phyloP scores from a whole-genome alignment of 2,888 invertebrate species.

The Trachelus troglodyta region DNA sequence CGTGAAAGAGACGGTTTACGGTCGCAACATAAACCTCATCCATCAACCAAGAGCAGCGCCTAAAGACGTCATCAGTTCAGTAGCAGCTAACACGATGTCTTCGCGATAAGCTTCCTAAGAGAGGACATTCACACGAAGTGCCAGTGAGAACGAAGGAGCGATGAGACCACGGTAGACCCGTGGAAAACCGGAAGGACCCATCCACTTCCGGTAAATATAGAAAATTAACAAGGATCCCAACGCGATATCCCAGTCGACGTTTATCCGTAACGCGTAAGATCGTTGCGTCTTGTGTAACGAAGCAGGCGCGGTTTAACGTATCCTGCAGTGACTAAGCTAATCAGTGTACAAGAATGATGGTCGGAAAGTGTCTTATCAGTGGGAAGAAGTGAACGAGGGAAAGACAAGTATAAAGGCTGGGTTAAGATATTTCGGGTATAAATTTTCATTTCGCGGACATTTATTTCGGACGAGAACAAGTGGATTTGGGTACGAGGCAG shows the following conservation, averaged over 20 bases:
- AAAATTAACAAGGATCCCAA: neutral
- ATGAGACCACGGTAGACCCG: neutral
- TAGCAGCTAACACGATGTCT: slow-evolving; percentile 43
- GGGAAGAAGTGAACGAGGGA: neutral
- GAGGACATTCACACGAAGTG: slow-evolving; percentile 2
- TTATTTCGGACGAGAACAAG: neutral
- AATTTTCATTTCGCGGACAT: neutral
- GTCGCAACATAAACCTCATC: slow-evolving; percentile 52
- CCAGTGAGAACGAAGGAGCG: neutral
- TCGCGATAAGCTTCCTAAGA: slow-evolving; percentile 19
- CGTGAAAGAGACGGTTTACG: slow-evolving; percentile 54
- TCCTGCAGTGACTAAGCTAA: neutral
- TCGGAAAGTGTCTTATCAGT: neutral
- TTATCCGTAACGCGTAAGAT: neutral
- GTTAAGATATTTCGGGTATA: neutral
- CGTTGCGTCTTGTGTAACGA: neutral
- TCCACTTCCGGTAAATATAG: neutral
- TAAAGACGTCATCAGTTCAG: slow-evolving; percentile 50
- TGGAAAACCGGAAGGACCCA: neutral
- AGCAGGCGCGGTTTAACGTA: neutral
- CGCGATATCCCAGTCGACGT: neutral
- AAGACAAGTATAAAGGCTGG: neutral
- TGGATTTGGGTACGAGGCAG: neutral
- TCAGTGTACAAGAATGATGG: neutral
- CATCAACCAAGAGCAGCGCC: slow-evolving; percentile 47